Conservation (phyloP, 2,888 invertebrate species). For the Synergus gifuensis region DNA sequence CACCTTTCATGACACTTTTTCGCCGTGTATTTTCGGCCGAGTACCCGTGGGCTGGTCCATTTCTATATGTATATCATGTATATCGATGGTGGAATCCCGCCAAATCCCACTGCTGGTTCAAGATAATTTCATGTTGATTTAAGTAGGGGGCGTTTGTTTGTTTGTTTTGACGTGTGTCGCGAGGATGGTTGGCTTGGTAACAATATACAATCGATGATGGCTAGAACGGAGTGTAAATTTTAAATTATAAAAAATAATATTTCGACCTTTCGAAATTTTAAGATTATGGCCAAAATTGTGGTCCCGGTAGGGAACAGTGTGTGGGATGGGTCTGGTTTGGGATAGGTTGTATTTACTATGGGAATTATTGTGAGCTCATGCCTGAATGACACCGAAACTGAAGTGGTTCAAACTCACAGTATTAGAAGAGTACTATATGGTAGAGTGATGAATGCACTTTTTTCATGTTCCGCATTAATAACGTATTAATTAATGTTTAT, state of each 20-base stretch:
- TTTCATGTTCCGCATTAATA: slow-evolving; percentile 27
- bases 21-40: no score
- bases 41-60: no score
- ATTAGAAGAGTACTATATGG: slow-evolving; percentile 75
- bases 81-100: no score
- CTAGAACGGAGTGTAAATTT: slow-evolving; percentile 59
- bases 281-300: neutral
- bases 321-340: slow-evolving; percentile 65
- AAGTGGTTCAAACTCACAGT: slow-evolving; percentile 73
- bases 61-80: no score
- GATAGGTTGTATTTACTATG: slow-evolving; percentile 72
- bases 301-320: slow-evolving; percentile 16
- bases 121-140: slow-evolving; percentile 13
- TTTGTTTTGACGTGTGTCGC: slow-evolving; percentile 75
- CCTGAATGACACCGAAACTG: slow-evolving; percentile 73
- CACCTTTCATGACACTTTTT: no score
- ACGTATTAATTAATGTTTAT: slow-evolving; percentile 55
- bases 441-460: slow-evolving; percentile 54
- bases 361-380: slow-evolving; percentile 76
- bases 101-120: no score
- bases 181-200: slow-evolving; percentile 76
- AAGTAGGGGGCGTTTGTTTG: slow-evolving; percentile 53
- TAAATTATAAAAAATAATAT: slow-evolving; percentile 46
- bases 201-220: slow-evolving; percentile 73
- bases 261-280: neutral